Conservation (phyloP, 2,888 invertebrate species). For the Tetropium fuscum region DNA sequence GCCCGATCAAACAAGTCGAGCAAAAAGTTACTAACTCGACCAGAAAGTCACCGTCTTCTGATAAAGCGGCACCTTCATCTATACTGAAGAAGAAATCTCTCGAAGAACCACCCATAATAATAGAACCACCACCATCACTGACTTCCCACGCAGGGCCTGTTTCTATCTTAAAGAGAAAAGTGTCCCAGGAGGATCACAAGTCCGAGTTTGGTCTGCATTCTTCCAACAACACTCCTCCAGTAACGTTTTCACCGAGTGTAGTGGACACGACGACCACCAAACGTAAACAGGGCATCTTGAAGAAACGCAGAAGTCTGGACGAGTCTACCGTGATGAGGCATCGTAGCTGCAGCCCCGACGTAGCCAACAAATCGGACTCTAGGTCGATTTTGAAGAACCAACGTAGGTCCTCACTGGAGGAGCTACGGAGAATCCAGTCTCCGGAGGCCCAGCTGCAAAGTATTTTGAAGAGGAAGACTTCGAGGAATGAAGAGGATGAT, state of each 20-base stretch:
- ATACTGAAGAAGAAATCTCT: slow-evolving; percentile 78
- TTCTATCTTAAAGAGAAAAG: slow-evolving; percentile 72
- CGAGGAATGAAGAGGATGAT: slow-evolving; percentile 74
- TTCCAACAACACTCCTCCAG: slow-evolving; percentile 73
- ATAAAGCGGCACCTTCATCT: slow-evolving; percentile 62
- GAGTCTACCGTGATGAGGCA: slow-evolving; percentile 79
- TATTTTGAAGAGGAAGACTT: slow-evolving; percentile 78
- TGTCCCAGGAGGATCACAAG: slow-evolving; percentile 66
- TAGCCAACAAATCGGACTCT: slow-evolving; percentile 72
- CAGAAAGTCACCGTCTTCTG: slow-evolving; percentile 30
- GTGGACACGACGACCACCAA: slow-evolving; percentile 73
- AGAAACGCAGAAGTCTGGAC: slow-evolving; percentile 86
- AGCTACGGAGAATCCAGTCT: slow-evolving; percentile 73
- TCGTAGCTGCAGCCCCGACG: slow-evolving; percentile 78
- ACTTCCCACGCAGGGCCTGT: slow-evolving; percentile 62
- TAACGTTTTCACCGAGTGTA: slow-evolving; percentile 84
- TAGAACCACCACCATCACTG: slow-evolving; percentile 39
- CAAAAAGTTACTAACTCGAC: slow-evolving; percentile 23
- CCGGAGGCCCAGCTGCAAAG: slow-evolving; percentile 75
- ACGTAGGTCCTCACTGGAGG: slow-evolving; percentile 78
- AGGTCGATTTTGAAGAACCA: slow-evolving; percentile 77
- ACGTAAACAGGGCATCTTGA: slow-evolving; percentile 82
- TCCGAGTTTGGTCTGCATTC: slow-evolving; percentile 55
- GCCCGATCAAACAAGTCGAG: slow-evolving; percentile 34
- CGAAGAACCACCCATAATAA: slow-evolving; percentile 55